Base-by-base conservation (phyloP, 2,797 vertebrate genomes). In the Neoniphon sammara region DNA sequence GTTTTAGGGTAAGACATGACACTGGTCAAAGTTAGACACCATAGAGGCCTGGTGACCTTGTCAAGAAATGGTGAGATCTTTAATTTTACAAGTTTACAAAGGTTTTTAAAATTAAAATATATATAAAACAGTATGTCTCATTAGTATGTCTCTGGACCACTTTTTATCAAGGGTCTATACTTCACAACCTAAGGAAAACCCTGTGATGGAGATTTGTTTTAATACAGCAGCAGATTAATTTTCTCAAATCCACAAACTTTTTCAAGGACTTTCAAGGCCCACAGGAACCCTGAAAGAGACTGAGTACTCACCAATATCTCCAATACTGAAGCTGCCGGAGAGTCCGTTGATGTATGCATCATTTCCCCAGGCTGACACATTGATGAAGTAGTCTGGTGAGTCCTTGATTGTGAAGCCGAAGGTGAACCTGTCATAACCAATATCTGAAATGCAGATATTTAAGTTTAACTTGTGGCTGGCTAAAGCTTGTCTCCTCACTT, bases 381-480 rank as follows among this genome's bases (percentile, higher is more conserved):
- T 99, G 49, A 98, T 94, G 74, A 96, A 98, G 57, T 91, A 91
- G 49, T 91, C 85, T 0, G 94, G 94, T 2, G 96, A 97, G 89
- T 99, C 98, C 64, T 94, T 97, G 21, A 98, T 74, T 18, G 96
- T 99, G 73, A 99, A 99, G 83, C 80, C 81, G 84, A 98, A 97
- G 8, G 96, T 98, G 72, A 91, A 97, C 84, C 97, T 94, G 75
- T 99, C 97, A 1, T 85, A 86, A 39, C 97, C 96, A 70, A 95
- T 79, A 85, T 97, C 97, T 99, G 86, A 66, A 94, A 91, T 49
- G 31, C 23, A 82, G 18, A 79, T 14, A 59, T 2, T 36, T 5
- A 36, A 25, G 5, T 62, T 70, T 1, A 4, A 1, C 76, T 73
- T 34, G 8, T 46, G 17, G 8, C 17, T 12, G 20, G 50, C 20